Conservation (phyloP, 2,888 invertebrate species). For the Torymus aiolomorphi region DNA sequence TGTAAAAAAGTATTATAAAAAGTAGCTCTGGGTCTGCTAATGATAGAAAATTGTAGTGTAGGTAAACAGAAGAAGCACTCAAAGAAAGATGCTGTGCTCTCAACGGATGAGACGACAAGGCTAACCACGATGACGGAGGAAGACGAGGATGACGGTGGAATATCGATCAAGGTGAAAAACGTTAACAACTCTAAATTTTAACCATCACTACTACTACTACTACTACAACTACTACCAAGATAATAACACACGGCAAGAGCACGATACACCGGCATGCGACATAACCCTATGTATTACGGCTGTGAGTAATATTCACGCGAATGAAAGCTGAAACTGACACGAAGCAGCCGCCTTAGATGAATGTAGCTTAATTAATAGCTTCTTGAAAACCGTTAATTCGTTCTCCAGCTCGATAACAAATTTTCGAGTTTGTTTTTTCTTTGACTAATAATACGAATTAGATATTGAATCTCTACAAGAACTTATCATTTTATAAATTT, state of each 20-base stretch:
- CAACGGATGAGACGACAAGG: constrained; percentile 79
- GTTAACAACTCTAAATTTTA: constrained; percentile 68
- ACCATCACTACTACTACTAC: constrained; percentile 63
- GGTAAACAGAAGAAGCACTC: constrained; percentile 83
- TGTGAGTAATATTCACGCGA: constrained; percentile 68
- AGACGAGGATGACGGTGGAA: constrained; percentile 82
- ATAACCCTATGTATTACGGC: constrained; percentile 61
- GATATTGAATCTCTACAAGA: constrained; percentile 10
- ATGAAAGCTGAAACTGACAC: constrained; percentile 61
- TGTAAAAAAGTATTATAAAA: constrained; percentile 6
- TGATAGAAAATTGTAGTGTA: constrained; percentile 66
- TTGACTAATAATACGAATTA: constrained; percentile 8
- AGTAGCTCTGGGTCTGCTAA: constrained; percentile 21
- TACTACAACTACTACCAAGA: constrained; percentile 49
- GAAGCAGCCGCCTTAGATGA: constrained; percentile 55
- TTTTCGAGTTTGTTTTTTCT: constrained; percentile 31
- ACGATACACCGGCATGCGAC: constrained; percentile 71
- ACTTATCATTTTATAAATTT: constrained; percentile 4
- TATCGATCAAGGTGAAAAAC: constrained; percentile 79
- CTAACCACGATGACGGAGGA: constrained; percentile 92
- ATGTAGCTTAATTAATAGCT: constrained; percentile 51
- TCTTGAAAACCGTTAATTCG: constrained; percentile 19
- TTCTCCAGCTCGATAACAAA: constrained; percentile 6
- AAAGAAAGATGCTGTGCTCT: constrained; percentile 81
- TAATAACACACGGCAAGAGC: constrained; percentile 69